Base-by-base conservation (phyloP, 2,888 invertebrate genomes). In the Teleiodes luculella region DNA sequence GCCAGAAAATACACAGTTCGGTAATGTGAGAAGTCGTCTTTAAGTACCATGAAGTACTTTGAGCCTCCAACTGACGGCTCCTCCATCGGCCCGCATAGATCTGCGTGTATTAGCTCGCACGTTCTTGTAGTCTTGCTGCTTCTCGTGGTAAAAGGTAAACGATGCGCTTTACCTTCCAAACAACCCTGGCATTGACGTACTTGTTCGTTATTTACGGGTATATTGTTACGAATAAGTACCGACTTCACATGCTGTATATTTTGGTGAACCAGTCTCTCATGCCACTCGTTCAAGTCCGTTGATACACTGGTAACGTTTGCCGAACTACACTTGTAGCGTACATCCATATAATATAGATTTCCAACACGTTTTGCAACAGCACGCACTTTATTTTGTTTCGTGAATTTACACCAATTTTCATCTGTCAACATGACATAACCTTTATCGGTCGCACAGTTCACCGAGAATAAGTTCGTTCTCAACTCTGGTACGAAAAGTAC, bases 11-110 rank as follows among this genome's bases (percentile, higher is more conserved):
- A 63, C 0, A 59, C 61, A 1, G 3, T 46, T 31, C 59, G 56
- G 36, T 41, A 63, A 0, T 53, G 57, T 0, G 57, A 50, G 13
- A 18, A 61, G n/a, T 61, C 61, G 49, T 63, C 59, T n/a, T n/a
- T n/a, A n/a, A n/a, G n/a, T n/a, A n/a, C n/a, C n/a, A n/a, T n/a
- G n/a, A n/a, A n/a, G n/a, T 57, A 64, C 13, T 43, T 58, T 1
- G 60, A 47, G 2, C 58, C 63, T 8, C 63, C 60, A 0, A 62
- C 6, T 1, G 62, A 60, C 8, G 10, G 4, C 11, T 13, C 49
- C 11, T 62, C 57, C 53, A 59, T 52, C 0, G 61, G 61, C 1
- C 57, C 59, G 13, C 59, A 54, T 0, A 43, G 48, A 31, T 59
- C 57, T 0, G 36, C 50, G 35, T 62, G 56, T 0, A 61, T 54